Percentiles rank a stretch among this genome's conserved stretches.
phyloP scores from a whole-genome alignment of 2,888 invertebrate species.

The Mesorhabditis sp. region DNA sequence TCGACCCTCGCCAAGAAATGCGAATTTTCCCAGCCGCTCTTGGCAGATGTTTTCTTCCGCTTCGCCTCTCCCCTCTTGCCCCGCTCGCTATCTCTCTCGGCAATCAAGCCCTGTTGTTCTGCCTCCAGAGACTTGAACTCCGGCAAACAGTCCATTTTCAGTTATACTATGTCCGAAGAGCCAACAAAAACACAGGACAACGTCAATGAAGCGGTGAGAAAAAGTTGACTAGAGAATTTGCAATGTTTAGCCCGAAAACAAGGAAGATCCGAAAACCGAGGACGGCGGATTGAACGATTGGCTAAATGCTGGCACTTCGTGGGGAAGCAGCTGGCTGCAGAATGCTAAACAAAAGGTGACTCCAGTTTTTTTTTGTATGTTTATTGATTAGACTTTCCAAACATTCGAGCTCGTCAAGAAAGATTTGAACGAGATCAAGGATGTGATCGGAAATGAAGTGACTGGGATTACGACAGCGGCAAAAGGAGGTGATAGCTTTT shows the following conservation, averaged over 20 bases:
- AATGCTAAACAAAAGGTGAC: conserved; percentile 48
- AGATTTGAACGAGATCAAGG: conserved; percentile 53
- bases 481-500: conserved; percentile 22
- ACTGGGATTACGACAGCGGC: conserved; percentile 36
- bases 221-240: no score
- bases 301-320: conserved; percentile 30
- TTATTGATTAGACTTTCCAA: conserved; percentile 42
- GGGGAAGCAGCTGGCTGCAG: conserved; percentile 44
- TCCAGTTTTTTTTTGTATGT: conserved; percentile 8
- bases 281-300: conserved; percentile 15
- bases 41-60: conserved; percentile 7
- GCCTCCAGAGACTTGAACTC: not conserved
- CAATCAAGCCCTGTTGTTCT: conserved; percentile 8
- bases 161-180: conserved; percentile 9
- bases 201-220: no score
- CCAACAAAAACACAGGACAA: conserved; percentile 13
- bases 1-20: no score
- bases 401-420: conserved; percentile 55
- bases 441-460: conserved; percentile 49
- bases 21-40: no score
- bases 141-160: no score
- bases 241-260: not conserved
- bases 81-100: conserved; percentile 8
- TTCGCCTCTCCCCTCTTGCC: conserved; percentile 7
- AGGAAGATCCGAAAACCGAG: conserved; percentile 12